Conservation (phyloP, 1,140 invertebrate genomes). For the Ceratitis capitata region DNA sequence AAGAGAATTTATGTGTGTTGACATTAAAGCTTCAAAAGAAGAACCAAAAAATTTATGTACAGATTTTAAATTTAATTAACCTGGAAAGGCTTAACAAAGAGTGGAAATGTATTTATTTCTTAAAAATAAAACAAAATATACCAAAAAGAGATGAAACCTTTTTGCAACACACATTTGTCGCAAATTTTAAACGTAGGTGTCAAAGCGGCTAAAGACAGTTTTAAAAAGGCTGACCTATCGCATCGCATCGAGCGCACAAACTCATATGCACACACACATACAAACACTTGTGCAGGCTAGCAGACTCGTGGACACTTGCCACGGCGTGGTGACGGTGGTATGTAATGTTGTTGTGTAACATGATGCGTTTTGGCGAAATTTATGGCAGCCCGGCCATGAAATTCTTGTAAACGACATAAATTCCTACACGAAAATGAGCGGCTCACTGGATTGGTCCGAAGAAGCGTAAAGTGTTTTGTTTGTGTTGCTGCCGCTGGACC, state of each 20-base stretch:
- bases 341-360: slow-evolving; percentile 29
- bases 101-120: too few relatives aligned
- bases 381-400: slow-evolving; percentile 27
- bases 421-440: slow-evolving; percentile 14
- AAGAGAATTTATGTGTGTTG: background rate
- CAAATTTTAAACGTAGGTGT: background rate
- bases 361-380: slow-evolving; percentile 27
- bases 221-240: background rate
- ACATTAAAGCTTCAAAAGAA: background rate
- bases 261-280: background rate
- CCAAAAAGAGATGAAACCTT: background rate
- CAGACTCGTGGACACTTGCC: background rate
- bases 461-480: background rate
- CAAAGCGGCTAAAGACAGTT: background rate
- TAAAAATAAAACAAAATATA: too few relatives aligned
- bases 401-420: slow-evolving; percentile 36
- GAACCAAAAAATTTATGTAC: background rate
- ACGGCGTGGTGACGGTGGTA: background rate
- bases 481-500: background rate
- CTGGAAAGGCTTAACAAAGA: too few relatives aligned
- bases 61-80: background rate
- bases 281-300: background rate
- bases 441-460: too few relatives aligned
- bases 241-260: background rate
- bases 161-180: background rate